A percentile compares a stretch with the other conserved stretches of the same genome.
Evolutionary conservation across 2,113 vertebrate species (phyloP).

Genomic region (Seriola dumerili): DNA sequence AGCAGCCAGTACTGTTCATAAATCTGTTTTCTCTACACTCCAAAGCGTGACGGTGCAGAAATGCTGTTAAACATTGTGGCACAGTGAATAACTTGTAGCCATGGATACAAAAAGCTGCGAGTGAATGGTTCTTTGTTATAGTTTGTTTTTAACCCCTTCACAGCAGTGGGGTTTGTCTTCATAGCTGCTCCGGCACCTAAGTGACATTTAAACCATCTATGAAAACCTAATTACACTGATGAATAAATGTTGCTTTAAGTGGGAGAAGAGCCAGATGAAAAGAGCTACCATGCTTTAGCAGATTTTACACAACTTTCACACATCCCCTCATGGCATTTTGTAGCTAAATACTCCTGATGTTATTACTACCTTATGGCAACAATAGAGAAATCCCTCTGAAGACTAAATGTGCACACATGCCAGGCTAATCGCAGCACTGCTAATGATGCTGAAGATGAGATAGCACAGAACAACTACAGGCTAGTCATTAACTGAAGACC

Average conservation of each 20-base stretch:
- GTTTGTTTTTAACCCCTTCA: conserved; percentile 8
- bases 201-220: conserved; percentile 12
- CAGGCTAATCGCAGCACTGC: conserved; percentile 3
- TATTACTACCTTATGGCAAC: conserved; percentile 23
- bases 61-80: background rate
- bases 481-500: conserved; percentile 19
- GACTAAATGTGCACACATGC: background rate
- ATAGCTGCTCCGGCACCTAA: background rate
- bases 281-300: background rate
- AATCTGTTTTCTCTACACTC: background rate
- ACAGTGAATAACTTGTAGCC: conserved; percentile 8
- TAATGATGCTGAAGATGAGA: conserved; percentile 41
- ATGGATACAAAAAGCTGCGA: background rate
- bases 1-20: background rate
- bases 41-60: background rate
- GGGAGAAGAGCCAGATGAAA: conserved; percentile 5
- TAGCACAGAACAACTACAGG: conserved; percentile 15
- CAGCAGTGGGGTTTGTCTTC: background rate
- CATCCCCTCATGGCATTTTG: background rate
- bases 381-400: background rate
- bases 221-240: background rate
- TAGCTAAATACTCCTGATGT: conserved; percentile 8
- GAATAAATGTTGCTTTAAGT: background rate
- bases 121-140: background rate
- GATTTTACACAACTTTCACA: conserved; percentile 2